Evolutionary conservation across 92 coral and sea anemone genomes (phyloP).

Genomic region (Virgularia gustaviana): DNA sequence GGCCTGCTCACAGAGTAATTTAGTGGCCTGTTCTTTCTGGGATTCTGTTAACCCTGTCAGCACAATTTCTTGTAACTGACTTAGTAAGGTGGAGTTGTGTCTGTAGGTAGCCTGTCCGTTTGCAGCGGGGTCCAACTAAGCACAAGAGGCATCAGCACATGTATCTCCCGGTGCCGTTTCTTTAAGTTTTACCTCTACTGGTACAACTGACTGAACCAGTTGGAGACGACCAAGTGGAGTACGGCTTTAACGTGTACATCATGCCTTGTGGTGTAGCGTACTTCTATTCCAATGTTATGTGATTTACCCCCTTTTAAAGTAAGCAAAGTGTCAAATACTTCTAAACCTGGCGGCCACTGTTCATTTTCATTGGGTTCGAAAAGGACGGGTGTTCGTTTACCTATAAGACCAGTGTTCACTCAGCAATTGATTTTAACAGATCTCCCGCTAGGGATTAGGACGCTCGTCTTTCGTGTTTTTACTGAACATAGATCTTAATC

Average conservation of each 20-base stretch:
- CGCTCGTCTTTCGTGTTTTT: background rate
- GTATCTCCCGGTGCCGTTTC: too few relatives aligned
- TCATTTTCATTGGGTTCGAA: background rate
- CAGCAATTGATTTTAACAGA: background rate
- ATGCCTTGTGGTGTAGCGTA: background rate
- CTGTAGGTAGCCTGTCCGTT: too few relatives aligned
- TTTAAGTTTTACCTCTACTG: too few relatives aligned
- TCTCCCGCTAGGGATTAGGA: background rate
- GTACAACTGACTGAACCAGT: too few relatives aligned
- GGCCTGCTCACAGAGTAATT: too few relatives aligned
- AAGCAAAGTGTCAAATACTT: background rate
- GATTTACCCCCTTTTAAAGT: background rate
- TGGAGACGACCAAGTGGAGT: background rate
- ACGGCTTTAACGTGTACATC: background rate
- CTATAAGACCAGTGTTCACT: conserved; percentile 5
- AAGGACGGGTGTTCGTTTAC: background rate
- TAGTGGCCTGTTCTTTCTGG: too few relatives aligned
- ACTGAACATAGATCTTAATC: background rate
- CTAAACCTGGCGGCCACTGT: background rate
- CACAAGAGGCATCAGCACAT: too few relatives aligned
- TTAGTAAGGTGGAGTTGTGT: too few relatives aligned
- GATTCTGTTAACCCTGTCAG: too few relatives aligned
- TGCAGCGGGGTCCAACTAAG: too few relatives aligned
- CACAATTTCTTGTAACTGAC: too few relatives aligned
- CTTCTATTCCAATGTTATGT: background rate